A percentile compares a stretch with the other conserved stretches of the same genome.
Conservation (phyloP, 2,888 invertebrate species). For the Drosophila limbata region DNA sequence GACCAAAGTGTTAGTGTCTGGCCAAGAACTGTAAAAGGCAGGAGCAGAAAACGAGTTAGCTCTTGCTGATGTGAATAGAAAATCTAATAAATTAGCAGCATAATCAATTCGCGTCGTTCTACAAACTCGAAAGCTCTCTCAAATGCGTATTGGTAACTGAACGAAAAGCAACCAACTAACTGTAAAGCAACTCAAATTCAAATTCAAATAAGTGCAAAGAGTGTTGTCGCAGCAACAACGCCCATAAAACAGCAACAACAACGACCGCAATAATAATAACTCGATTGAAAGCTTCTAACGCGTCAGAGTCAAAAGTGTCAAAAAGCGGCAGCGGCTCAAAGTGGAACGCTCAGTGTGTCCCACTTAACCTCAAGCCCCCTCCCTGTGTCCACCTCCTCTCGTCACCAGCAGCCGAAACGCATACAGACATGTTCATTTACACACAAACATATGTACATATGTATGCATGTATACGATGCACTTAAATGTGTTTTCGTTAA, state of each 20-base stretch:
- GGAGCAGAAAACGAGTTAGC: constrained; percentile 50
- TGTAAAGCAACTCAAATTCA: constrained; percentile 45
- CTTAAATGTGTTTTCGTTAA: constrained; percentile 10
- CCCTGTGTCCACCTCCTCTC: neutral
- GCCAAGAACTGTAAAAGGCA: constrained; percentile 63
- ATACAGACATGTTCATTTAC: constrained; percentile 1
- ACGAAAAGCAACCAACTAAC: constrained; percentile 43
- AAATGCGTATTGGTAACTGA: constrained; percentile 33
- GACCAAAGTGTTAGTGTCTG: constrained; percentile 53
- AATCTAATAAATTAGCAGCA: constrained; percentile 73
- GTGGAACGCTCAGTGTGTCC: constrained; percentile 69
- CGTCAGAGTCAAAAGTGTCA: constrained; percentile 58
- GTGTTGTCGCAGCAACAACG: constrained; percentile 40
- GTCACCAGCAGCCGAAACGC: neutral
- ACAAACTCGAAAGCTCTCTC: constrained; percentile 35
- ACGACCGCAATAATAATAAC: constrained; percentile 19
- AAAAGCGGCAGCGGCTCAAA: constrained; percentile 45
- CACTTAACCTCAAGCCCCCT: constrained; percentile 59
- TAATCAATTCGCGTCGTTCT: constrained; percentile 70
- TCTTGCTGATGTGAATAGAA: constrained; percentile 46
- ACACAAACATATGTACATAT: neutral
- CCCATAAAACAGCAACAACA: constrained; percentile 35
- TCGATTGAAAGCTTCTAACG: constrained; percentile 33
- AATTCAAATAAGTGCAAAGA: constrained; percentile 33
- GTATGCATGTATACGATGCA: constrained; percentile 11